Evolutionary conservation across 2,113 vertebrate species (phyloP).

Genomic region (Ciconia boyciana): DNA sequence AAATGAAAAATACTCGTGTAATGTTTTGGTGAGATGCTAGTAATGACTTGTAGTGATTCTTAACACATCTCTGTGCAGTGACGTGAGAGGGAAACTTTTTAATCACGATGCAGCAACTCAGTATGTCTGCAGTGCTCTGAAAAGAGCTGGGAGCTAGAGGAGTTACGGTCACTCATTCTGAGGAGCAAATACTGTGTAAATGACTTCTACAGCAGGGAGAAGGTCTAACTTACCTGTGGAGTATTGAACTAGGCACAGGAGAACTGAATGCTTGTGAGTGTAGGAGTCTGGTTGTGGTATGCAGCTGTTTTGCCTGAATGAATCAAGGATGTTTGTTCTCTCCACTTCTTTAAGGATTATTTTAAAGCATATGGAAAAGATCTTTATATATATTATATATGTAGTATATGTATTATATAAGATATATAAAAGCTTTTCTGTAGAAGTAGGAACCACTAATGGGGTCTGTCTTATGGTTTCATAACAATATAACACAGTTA

Average conservation of each 20-base stretch:
- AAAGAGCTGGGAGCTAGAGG: neutral
- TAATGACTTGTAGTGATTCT: neutral
- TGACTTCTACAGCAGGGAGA: neutral
- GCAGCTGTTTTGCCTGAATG: neutral
- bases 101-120: neutral
- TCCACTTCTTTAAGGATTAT: neutral
- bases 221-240: neutral
- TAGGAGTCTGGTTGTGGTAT: neutral
- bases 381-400: neutral
- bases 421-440: neutral
- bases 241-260: neutral
- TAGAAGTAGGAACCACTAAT: neutral
- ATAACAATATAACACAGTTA: neutral
- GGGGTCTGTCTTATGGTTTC: neutral
- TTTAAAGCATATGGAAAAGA: neutral
- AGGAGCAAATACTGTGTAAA: neutral
- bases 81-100: neutral
- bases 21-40: neutral
- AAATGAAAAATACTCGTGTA: neutral
- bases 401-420: neutral
- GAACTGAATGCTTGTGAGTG: neutral
- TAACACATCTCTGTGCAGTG: neutral
- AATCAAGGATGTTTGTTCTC: neutral
- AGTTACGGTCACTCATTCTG: rapidly evolving
- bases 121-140: neutral